Percentiles rank a stretch among this genome's conserved stretches.
phyloP scores from a whole-genome alignment of 2,113 vertebrate genomes.

The Scomber japonicus region DNA sequence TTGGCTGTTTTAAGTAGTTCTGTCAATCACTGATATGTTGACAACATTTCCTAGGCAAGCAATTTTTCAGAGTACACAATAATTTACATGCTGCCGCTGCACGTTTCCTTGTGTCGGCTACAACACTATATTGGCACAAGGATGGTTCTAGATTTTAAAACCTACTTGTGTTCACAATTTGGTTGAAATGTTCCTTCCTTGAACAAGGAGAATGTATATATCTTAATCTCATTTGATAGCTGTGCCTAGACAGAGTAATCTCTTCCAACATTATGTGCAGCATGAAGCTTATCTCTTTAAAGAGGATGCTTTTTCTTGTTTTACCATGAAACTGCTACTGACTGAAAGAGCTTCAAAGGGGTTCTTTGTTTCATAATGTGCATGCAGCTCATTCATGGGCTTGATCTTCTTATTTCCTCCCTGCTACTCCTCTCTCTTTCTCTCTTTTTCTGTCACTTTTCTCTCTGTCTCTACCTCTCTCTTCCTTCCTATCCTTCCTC shows the following conservation, averaged over 20 bases:
- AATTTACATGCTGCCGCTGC: conserved; percentile 80
- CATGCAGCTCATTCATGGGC: conserved; percentile 86
- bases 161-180: conserved; percentile 64
- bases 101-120: conserved; percentile 64
- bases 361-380: conserved; percentile 87
- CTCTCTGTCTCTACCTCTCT: conserved; percentile 35
- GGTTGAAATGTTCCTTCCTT: conserved; percentile 65
- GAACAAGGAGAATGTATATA: conserved; percentile 78
- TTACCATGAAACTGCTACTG: conserved; percentile 86
- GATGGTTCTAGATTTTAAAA: conserved; percentile 63
- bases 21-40: conserved; percentile 79
- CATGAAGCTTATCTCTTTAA: conserved; percentile 86
- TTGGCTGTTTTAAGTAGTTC: conserved; percentile 78
- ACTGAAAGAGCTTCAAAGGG: conserved; percentile 86
- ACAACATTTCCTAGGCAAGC: conserved; percentile 76
- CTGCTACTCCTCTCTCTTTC: conserved; percentile 50
- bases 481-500: conserved; percentile 22
- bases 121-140: conserved; percentile 58
- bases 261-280: conserved; percentile 81
- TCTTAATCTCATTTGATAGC: conserved; percentile 85
- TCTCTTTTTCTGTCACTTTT: conserved; percentile 48
- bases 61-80: conserved; percentile 80
- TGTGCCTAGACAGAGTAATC: conserved; percentile 86
- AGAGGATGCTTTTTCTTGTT: conserved; percentile 85
- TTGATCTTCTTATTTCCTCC: conserved; percentile 77